Evolutionary conservation across 2,888 invertebrate species (phyloP), one percentile per base, ranked within the genome.

Genomic region (Sceliomorpha sp.): DNA sequence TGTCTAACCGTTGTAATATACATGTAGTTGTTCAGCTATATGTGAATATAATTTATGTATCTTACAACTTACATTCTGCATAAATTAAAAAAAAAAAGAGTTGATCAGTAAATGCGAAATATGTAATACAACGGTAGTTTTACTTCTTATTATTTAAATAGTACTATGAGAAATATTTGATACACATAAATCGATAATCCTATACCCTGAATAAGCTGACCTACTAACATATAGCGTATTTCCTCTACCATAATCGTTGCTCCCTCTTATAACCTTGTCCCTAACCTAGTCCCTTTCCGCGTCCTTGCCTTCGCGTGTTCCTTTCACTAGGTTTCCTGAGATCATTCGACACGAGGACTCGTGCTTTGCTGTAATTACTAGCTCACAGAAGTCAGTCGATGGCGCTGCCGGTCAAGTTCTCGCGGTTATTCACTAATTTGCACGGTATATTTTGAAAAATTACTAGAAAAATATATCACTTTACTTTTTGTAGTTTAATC

Each of bases 191-290:
- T 60, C 60, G 55, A 60, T 55, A 68, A 56, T 68, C 29, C 56
- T 62, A 62, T 51, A 56, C 26, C 56, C 36, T 10, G 29, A 47
- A 39, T 66, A 53, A 53, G 48, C 48, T 68, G 68, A 62, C 68
- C 68, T 62, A 62, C 62, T 68, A 60, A 60, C 67, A 55, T 56
- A 60, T 48, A 60, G 55, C 51, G 50, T 40, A 51, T 68, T 68
- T 68, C 45, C 32, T 58, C 56, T 45, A 37, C 55, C 55, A 51
- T 60, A 68, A 64, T 68, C 56, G 64, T 66, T 68, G 60, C 64
- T 60, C 62, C 60, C 60, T 56, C 50, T 69, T 53, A 66, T 64
- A 72, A 70, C 72, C 72, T 72, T 72, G 66, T 72, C 72, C 69
- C 69, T 70, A 67, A 70, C 72, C 72, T 69, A 64, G 68, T 64